Evolutionary conservation across 2,888 invertebrate species (phyloP), one percentile per base, ranked within the genome.

Genomic region (Pollenia labialis): DNA sequence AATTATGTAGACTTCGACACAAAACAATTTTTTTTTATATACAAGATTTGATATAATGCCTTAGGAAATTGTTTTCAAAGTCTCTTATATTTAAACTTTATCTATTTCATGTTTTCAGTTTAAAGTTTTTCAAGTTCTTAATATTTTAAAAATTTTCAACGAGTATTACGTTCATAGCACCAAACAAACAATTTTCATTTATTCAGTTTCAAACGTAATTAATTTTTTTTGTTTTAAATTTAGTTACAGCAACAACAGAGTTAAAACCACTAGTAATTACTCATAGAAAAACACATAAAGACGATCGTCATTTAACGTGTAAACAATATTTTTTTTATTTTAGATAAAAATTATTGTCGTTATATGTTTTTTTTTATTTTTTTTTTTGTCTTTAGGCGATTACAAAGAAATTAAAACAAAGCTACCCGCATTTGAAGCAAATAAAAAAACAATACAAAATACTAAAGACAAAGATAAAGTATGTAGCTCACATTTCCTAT

Each of bases 361-460:
- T 56, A 12, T n/a, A 50, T n/a, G 1, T 50, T 0, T 50, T 50
- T 50, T 11, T 18, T 18, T n/a, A n/a, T n/a, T n/a, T 18, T 18
- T 18, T 23, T 2, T 23, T 23, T 23, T 23, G 23, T n/a, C 4
- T 50, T 14, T 16, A 32, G 32, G 32, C 10, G 54, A 23, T 56
- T 56, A 56, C 56, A 56, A 56, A 11, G 23, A 56, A 23, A 56
- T 56, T 23, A 4, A 23, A 56, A 56, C 56, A 56, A 56, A 56
- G 54, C 11, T 10, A 23, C 54, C 54, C 54, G 52, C 52, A 52
- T 52, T 52, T 32, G 16, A 52, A 16, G 16, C 16, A 52, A 52
- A n/a, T 16, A n/a, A 16, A 52, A 52, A 14, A n/a, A 6, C 18
- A 18, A 18, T 18, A 7, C n/a, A 16, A 16, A 6, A 32, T 32